Base-by-base conservation (phyloP, 2,888 invertebrate species). In the Cabera pusaria region DNA sequence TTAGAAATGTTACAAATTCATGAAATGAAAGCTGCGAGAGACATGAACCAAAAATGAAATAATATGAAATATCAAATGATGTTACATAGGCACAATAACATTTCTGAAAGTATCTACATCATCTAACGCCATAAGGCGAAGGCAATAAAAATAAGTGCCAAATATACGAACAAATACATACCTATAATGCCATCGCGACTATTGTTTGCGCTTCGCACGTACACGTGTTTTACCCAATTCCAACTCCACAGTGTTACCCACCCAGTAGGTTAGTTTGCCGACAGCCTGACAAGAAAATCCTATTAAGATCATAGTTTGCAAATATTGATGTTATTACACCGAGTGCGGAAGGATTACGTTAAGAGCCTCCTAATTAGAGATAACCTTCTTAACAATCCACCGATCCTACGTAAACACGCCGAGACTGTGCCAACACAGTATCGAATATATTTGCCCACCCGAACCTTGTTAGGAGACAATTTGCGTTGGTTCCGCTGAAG, bases 311-410 rank as follows among this genome's bases (percentile, higher is more conserved):
- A 35, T 34, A 41, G 41, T 32, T 26, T 3, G 31, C 35, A 62
- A 68, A 72, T 70, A 72, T 73, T 72, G 67, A 69, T 66, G 61
- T 71, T 80, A 71, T 71, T 67, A 72, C 56, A 70, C 49, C 67
- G 31, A 35, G 31, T 67, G 72, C 57, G 60, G 59, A 60, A 58
- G 77, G 78, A 82, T 84, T 83, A 81, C 72, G 64, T 72, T 75
- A 74, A 78, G 76, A 78, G 77, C 74, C 70, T 70, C 66, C 78
- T 86, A 82, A 86, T 83, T 83, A 68, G 66, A 72, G 72, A 74
- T 78, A 83, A 76, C 77, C 76, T 73, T 65, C 67, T 73, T 70
- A 75, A 72, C 72, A 72, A 71, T 71, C 68, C 62, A 50, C 55
- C 61, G 72, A 77, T 86, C 84, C 85, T 86, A 72, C 72, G 65